Evolutionary conservation across 1,140 invertebrate species (phyloP), one percentile per base, ranked within the genome.

Genomic region (Calliopsis andreniformis): DNA sequence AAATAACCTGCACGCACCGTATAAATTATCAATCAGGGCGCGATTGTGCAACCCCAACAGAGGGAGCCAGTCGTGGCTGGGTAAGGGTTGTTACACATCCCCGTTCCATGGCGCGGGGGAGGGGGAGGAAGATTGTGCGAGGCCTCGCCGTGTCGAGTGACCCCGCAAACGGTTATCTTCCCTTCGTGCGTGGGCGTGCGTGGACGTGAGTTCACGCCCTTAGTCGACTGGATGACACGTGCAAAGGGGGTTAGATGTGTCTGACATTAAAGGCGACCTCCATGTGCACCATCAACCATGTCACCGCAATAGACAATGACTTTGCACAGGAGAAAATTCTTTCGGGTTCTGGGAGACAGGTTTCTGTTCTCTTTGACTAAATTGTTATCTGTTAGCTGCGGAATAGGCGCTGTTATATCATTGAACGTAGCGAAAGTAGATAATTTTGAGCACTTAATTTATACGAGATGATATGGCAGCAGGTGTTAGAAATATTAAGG

Each of bases 11-110:
- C 89, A 89, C 90, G 90, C 90, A 91, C 90, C 87, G 90, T 90
- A 91, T 91, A 91, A 91, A 91, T 91, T 91, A 91, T 91, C 90
- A 91, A 91, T 91, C 90, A 91, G 90, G 85, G 75, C 83, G 84
- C 90, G 89, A 91, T 91, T 91, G 90, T 91, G 89, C 85, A 88
- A 89, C 88, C 89, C 90, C 85, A 89, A 86, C 86, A 81, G 85
- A 84, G 88, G 83, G 86, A 85, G 85, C 76, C 82, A 77, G 85
- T 80, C 87, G 85, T 82, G 86, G 83, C 64, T 39, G 35, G 67
- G 85, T 84, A 87, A 91, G 90, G 89, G 90, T 88, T 91, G 88
- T 88, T 89, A 86, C 80, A 82, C 83, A 83, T 82, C 77, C 72
- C 66, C 71, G 76, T 79, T 53, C 68, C 45, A 47, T 25, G 10